A percentile compares a stretch with the other conserved stretches of the same genome.
Conservation (phyloP, 2,888 invertebrate genomes). For the Nomada fucata region DNA sequence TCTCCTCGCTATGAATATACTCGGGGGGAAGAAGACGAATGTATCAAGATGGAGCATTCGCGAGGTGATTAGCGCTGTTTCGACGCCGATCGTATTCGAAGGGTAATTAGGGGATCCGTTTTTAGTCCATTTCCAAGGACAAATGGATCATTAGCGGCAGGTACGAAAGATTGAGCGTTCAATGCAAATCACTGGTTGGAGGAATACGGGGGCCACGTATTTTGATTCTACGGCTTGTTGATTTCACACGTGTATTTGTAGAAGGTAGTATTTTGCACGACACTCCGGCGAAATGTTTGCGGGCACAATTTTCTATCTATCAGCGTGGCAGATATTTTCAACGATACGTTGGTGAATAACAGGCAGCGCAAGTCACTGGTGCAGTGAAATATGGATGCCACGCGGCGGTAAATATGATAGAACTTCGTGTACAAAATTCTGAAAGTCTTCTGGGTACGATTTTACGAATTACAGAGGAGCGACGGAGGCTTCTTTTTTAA, state of each 20-base stretch:
- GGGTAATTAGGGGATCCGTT: constrained; percentile 16
- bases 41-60: not conserved
- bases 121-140: constrained; percentile 1
- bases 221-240: no score
- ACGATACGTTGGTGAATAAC: not conserved
- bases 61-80: constrained; percentile 3
- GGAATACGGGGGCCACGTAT: not conserved
- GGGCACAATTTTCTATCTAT: not conserved
- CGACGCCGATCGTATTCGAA: no score
- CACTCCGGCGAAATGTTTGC: not conserved
- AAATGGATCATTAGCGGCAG: not conserved
- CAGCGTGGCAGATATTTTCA: not conserved
- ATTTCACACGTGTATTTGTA: no score
- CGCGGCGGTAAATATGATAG: not conserved
- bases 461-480: no score
- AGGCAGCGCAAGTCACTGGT: not conserved
- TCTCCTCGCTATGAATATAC: not conserved
- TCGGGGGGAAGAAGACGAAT: not conserved
- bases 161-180: not conserved
- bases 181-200: not conserved
- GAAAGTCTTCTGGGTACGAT: not conserved
- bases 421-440: not conserved
- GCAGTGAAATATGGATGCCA: not conserved
- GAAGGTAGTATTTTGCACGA: no score
- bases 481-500: no score